Evolutionary conservation across 2,888 invertebrate species (phyloP).

Genomic region (Odiellus spinosus): DNA sequence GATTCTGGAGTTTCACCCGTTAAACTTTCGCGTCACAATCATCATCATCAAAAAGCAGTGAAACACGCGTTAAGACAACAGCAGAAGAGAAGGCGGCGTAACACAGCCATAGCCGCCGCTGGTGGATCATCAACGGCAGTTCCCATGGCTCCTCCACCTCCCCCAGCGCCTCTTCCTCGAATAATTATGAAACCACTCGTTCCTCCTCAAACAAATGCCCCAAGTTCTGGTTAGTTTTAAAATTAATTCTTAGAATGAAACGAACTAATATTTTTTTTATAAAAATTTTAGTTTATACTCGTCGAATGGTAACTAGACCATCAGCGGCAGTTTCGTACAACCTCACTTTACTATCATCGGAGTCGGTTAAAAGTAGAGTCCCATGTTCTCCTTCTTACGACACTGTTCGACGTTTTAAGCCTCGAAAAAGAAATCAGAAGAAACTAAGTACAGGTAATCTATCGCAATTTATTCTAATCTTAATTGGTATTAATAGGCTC

Average conservation of each 20-base stretch:
- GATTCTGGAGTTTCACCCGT: too few relatives aligned
- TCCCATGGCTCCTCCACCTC: conserved; percentile 15
- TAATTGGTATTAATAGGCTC: neutral
- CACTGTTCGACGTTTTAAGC: conserved; percentile 4
- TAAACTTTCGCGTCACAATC: conserved; percentile 4
- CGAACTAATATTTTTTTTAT: too few relatives aligned
- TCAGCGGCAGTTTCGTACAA: too few relatives aligned
- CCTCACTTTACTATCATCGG: too few relatives aligned
- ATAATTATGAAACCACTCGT: too few relatives aligned
- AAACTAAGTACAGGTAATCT: conserved; percentile 15
- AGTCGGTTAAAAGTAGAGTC: too few relatives aligned
- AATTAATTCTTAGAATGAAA: too few relatives aligned
- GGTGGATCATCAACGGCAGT: conserved; percentile 15
- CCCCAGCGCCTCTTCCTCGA: conserved; percentile 1
- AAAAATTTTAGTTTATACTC: too few relatives aligned
- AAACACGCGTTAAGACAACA: conserved; percentile 60
- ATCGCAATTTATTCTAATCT: neutral
- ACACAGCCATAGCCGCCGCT: conserved; percentile 49
- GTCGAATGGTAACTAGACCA: too few relatives aligned
- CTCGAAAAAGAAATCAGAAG: conserved; percentile 13
- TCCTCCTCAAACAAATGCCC: too few relatives aligned
- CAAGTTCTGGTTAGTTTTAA: too few relatives aligned
- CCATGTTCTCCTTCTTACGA: too few relatives aligned
- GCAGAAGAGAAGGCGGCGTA: conserved; percentile 62
- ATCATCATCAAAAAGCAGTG: conserved; percentile 45